Evolutionary conservation across 1,140 invertebrate genomes (phyloP), one percentile per base, ranked within the genome.

Genomic region (Musca vetustissima): DNA sequence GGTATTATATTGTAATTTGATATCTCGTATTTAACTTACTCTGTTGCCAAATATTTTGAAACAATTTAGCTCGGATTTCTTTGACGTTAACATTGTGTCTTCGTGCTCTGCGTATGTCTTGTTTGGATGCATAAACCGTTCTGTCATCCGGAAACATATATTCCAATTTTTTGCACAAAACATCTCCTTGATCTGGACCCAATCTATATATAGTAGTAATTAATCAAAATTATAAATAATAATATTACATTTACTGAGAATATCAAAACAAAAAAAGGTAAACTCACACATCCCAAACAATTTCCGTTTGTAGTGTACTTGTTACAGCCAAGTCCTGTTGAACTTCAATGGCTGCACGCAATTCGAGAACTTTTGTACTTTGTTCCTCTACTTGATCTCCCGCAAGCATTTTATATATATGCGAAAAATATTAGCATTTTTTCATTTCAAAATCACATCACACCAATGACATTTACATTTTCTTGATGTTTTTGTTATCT

Each of bases 271-370:
- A 28, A 28, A 3, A 28, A 24, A 52, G 21, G n/a, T 17, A 25
- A 73, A 76, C 78, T 11, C 70, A 80, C 78, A 74, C 74, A 50
- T 80, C 78, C 78, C 78, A 80, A 48, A 80, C 78, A 3, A 80
- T 78, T 70, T 80, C 73, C 0, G 72, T 72, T 8, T 76, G 70
- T 17, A 78, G 47, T 0, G 74, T 72, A 64, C 73, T 72, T 53
- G 69, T 76, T 1, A 72, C 67, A 7, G 78, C 78, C 67, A 80
- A 80, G 69, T 80, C 78, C 59, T 72, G 74, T 71, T 80, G 78
- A 15, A 80, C 78, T 19, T 77, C 75, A 47, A 67, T 72, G 0
- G 73, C 74, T 11, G 69, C 73, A 48, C 78, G 78, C 53, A 65
- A 53, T 25, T 21, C 22, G 36, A 52, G 14, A 3, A 50, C 6